Evolutionary conservation across 2,797 vertebrate genomes (phyloP), one percentile per base, ranked within the genome.

Genomic region (Fistularia tabacaria): DNA sequence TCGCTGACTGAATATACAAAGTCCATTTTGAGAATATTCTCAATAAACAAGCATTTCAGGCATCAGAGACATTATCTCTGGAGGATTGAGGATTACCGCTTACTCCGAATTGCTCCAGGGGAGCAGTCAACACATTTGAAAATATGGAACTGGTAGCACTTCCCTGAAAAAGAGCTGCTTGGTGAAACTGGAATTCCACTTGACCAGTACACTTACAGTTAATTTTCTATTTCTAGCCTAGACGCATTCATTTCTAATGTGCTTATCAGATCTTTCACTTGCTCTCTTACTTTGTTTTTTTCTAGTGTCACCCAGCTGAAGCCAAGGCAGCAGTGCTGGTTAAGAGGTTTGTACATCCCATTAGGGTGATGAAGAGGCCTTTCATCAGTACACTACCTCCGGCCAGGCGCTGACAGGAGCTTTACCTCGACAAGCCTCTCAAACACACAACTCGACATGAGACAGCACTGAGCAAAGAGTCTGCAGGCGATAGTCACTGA

Each of bases 311-410:
- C 65, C 79, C 72, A 66, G 64, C 74, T n/a, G 59, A 84, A 77
- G 78, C 66, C 77, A 74, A 77, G 82, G 78, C 78, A 83, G 80
- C 79, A 58, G 58, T 74, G 72, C 80, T 85, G 84, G 80, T 88
- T 89, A 89, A 89, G 85, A 89, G 86, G 83, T 86, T 85, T 88
- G 86, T 87, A 85, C 87, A 84, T 89, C 87, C 81, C 87, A 90
- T 92, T 91, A 91, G 85, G 86, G 90, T 90, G 90, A 92, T 92
- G 89, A 91, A 91, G 88, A 89, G 87, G 82, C 77, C 85, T 90
- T 90, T 91, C 89, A 91, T 90, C 87, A 88, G 83, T 64, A 57
- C 80, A 74, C 80, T 87, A 86, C 90, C 90, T 88, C 82, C 59
- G 77, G 89, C 85, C 74, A 80, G 75, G 66, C 78, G 60, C 77